phyloP scores from a whole-genome alignment of 1,140 invertebrate species.

The Scaptomyza graminum region DNA sequence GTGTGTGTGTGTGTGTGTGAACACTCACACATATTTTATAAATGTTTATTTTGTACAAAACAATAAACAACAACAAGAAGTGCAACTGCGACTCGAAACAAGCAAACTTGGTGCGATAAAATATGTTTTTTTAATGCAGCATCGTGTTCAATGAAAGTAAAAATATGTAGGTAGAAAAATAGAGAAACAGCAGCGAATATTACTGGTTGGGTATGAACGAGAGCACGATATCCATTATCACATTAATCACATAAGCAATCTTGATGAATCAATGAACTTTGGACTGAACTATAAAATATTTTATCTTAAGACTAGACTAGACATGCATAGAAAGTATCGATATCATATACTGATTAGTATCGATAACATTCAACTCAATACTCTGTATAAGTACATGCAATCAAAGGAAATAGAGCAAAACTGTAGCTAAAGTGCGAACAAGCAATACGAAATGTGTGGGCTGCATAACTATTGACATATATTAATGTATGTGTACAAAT shows the following conservation, averaged over 20 bases:
- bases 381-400: background rate
- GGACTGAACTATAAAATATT: too few species aligned
- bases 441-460: constrained; percentile 1
- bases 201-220: background rate
- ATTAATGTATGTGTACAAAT: constrained; percentile 1
- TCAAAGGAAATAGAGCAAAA: constrained; percentile 2
- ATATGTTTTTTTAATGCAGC: constrained; percentile 76
- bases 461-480: background rate
- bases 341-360: too few species aligned
- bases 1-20: background rate
- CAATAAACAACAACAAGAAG: constrained; percentile 30
- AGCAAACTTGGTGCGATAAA: constrained; percentile 57
- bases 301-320: too few species aligned
- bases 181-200: background rate
- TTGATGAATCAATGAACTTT: too few species aligned
- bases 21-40: constrained; percentile 26
- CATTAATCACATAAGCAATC: too few species aligned
- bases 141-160: constrained; percentile 65
- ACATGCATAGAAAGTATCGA: too few species aligned
- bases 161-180: constrained; percentile 30
- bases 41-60: constrained; percentile 49
- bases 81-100: constrained; percentile 15
- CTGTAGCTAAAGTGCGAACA: background rate
- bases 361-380: too few species aligned
- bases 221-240: background rate